Evolutionary conservation across 2,113 vertebrate species (phyloP).

Genomic region (Galemys pyrenaicus): DNA sequence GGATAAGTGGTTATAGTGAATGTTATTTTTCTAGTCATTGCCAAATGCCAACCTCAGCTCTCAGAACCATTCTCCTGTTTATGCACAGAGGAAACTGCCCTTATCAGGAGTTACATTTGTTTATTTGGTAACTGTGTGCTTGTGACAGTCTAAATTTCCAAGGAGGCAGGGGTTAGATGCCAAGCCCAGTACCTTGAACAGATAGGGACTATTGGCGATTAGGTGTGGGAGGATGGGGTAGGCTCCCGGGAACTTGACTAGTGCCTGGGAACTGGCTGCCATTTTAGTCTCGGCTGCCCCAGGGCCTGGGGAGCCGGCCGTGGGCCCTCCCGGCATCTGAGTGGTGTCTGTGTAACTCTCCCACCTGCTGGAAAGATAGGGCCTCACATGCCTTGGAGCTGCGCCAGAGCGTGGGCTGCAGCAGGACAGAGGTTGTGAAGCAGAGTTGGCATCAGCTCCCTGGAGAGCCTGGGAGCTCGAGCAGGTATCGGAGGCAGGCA

Average conservation of each 20-base stretch:
- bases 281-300: slow-evolving; percentile 50
- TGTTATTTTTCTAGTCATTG: slow-evolving; percentile 30
- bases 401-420: slow-evolving; percentile 67
- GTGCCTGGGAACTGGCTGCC: slow-evolving; percentile 71
- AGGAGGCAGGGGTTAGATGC: slow-evolving; percentile 43
- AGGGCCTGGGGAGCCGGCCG: slow-evolving; percentile 58
- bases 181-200: slow-evolving; percentile 44
- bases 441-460: slow-evolving; percentile 51
- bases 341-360: slow-evolving; percentile 67
- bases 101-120: slow-evolving; percentile 64
- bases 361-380: slow-evolving; percentile 62
- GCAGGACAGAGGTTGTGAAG: slow-evolving; percentile 74
- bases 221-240: neutral
- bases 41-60: neutral
- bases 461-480: neutral
- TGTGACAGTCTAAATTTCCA: slow-evolving; percentile 50
- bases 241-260: neutral
- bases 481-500: neutral
- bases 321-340: slow-evolving; percentile 61
- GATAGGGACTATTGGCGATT: slow-evolving; percentile 26
- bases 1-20: slow-evolving; percentile 15
- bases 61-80: slow-evolving; percentile 56
- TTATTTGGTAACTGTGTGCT: slow-evolving; percentile 56
- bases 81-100: slow-evolving; percentile 43
- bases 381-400: slow-evolving; percentile 49